These are phyloP conservation scores for Pangasius krempfi DNA, from an alignment of 2,797 vertebrate genomes.

Conservation along the genomic window DNA sequence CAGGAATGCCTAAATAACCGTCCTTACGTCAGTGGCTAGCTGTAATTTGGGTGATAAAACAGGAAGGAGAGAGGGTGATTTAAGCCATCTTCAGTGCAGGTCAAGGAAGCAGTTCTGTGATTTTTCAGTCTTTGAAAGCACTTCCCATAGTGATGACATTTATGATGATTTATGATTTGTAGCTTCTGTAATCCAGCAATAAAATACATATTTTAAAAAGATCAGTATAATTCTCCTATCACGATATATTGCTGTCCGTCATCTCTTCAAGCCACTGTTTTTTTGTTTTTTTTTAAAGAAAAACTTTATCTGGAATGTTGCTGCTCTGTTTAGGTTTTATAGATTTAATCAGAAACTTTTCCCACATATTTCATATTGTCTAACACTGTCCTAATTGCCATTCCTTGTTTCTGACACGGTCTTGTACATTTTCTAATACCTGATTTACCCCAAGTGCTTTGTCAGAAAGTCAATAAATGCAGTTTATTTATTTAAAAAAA, in stretches of 20 bases:
- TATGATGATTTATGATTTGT: not conserved
- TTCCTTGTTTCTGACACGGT: conserved; percentile 44
- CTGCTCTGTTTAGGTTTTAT: conserved; percentile 1
- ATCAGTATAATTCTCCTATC: not conserved
- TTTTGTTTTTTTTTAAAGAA: not conserved
- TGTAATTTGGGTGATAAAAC: conserved; percentile 47
- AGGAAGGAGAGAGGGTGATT: conserved; percentile 35
- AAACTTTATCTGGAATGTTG: not conserved
- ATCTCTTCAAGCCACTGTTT: not conserved
- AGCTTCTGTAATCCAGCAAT: not conserved
- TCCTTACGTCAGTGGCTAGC: conserved; percentile 20
- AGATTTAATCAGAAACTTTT: not conserved
- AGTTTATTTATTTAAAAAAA: conserved; percentile 68
- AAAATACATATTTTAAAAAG: not conserved
- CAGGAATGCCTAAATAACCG: conserved; percentile 39
- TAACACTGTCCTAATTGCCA: conserved; percentile 8
- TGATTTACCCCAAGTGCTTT: conserved; percentile 67
- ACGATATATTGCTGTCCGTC: not conserved
- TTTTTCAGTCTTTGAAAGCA: not conserved
- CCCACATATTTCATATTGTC: not conserved
- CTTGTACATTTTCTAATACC: conserved; percentile 66
- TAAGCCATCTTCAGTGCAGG: conserved; percentile 1
- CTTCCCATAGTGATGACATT: not conserved
- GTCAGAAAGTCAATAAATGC: conserved; percentile 79
- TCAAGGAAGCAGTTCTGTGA: not conserved